Base-by-base conservation (phyloP, 2,797 vertebrate species). In the Aldrovandia affinis region DNA sequence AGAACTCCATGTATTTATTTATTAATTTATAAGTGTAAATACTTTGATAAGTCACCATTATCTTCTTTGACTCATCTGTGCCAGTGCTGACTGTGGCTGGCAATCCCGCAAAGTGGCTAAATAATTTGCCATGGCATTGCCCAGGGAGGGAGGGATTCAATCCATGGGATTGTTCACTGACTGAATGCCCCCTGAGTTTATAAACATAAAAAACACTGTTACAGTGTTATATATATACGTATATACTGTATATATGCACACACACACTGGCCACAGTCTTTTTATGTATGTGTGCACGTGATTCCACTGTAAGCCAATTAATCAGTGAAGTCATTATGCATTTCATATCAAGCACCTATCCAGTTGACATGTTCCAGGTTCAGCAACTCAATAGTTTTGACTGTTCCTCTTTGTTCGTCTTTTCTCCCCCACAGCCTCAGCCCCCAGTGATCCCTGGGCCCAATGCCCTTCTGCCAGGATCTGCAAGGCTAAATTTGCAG, bases 401-500 rank as follows among this genome's bases (percentile, higher is more conserved):
- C 47, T 20, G 18, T 63, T 47, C 70, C 33, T 75, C 68, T 63
- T n/a, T 81, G 25, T 84, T 44, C 65, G 39, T 80, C 61, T 47
- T 57, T 59, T 50, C 77, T 33, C 84, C 54, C 85, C 59, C 73
- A 59, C 89, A 95, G 94, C 89, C 20, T 89, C 84, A 0, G 80
- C 86, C 20, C 82, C 90, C 10, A 57, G 55, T 0, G 96, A 97
- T 73, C 95, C 96, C 0, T 97, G 97, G 96, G 89, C 90, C 55
- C 91, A 91, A 52, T 98, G 97, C 88, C 92, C 90, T 0, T 20
- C 83, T 70, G 88, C 81, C 83, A 95, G 93, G 70, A 89, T 70
- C 50, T 98, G 97, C 83, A 93, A 93, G 87, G 90, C 82, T 78
- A 96, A 95, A 90, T 98, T 98, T 87, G 92, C 89, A 22, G 92